A percentile compares a stretch with the other conserved stretches of the same genome.
These are phyloP conservation scores for Drosophila navojoa DNA, from an alignment of 1,140 invertebrate species.

Conservation along the genomic window DNA sequence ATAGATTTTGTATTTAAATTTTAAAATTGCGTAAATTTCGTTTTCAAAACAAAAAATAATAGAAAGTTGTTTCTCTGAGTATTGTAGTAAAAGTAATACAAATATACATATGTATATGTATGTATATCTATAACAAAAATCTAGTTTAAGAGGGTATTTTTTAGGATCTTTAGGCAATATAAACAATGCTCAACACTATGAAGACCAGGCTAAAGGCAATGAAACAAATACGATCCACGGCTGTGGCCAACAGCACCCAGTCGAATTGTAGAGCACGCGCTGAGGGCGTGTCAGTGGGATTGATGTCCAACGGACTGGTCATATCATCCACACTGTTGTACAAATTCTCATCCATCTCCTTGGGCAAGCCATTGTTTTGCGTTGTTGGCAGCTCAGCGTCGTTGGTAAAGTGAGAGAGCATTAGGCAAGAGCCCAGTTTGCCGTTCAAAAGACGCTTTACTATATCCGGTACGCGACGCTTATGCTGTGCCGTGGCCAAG, in stretches of 20 bases:
- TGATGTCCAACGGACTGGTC: slow-evolving; percentile 67
- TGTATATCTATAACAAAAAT: too few relatives aligned
- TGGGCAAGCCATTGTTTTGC: slow-evolving; percentile 42
- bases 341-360: slow-evolving; percentile 75
- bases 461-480: slow-evolving; percentile 85
- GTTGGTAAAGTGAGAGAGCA: slow-evolving; percentile 80
- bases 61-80: background rate
- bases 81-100: background rate
- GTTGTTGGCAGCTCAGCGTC: slow-evolving; percentile 40
- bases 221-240: slow-evolving; percentile 87
- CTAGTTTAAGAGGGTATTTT: too few relatives aligned
- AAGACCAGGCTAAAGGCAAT: slow-evolving; percentile 85
- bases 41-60: too few relatives aligned
- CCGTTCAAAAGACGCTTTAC: slow-evolving; percentile 85
- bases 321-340: slow-evolving; percentile 79
- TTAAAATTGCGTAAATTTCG: too few relatives aligned
- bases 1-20: too few relatives aligned
- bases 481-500: slow-evolving; percentile 84
- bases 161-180: slow-evolving; percentile 74
- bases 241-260: slow-evolving; percentile 87
- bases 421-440: slow-evolving; percentile 85
- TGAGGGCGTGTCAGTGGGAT: slow-evolving; percentile 81
- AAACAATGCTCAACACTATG: slow-evolving; percentile 85
- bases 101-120: too few relatives aligned
- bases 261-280: slow-evolving; percentile 85